These are phyloP conservation scores for Artibeus lituratus DNA, from an alignment of 2,797 vertebrate genomes.

Conservation along the genomic window DNA sequence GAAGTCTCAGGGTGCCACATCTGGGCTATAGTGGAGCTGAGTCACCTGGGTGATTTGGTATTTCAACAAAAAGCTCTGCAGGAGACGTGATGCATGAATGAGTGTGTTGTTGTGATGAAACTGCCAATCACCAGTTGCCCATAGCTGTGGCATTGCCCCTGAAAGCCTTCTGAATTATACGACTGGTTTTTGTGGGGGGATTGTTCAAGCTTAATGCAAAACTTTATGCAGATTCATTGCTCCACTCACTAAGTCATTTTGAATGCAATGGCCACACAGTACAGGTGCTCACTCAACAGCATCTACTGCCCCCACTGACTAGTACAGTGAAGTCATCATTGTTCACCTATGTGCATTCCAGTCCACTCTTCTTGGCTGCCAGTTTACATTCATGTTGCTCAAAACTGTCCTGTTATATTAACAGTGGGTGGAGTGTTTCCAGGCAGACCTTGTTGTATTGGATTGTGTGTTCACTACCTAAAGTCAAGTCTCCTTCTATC, in stretches of 20 bases:
- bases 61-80: neutral
- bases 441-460: neutral
- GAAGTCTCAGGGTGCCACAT: neutral
- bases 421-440: neutral
- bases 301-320: neutral
- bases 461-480: neutral
- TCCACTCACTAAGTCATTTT: neutral
- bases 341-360: neutral
- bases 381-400: neutral
- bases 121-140: neutral
- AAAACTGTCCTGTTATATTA: neutral
- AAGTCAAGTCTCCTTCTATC: neutral
- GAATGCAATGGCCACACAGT: neutral
- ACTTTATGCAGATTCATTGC: neutral
- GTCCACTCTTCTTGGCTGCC: neutral
- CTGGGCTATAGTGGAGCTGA: neutral
- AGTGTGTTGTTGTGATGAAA: neutral
- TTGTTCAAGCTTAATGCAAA: neutral
- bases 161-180: neutral
- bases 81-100: neutral
- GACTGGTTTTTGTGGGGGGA: neutral
- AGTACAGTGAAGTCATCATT: neutral
- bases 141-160: neutral
- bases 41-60: neutral
- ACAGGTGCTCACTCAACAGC: neutral